Evolutionary conservation across 2,888 invertebrate species (phyloP).

Genomic region (Tetragonula carbonaria): DNA sequence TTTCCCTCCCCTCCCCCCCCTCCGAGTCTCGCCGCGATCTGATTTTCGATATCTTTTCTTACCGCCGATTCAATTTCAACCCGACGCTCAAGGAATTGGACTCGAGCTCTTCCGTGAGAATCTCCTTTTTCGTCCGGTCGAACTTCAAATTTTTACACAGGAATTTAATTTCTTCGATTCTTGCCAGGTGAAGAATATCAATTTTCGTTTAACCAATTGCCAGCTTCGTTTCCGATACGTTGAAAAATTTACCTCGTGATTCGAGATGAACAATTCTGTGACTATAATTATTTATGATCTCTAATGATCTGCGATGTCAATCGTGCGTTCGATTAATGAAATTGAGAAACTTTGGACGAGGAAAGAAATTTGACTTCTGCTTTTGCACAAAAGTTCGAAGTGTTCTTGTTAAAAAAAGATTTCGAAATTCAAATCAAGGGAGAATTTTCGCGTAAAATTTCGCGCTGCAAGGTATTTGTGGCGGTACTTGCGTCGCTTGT

Average conservation of each 20-base stretch:
- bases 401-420: too few species aligned
- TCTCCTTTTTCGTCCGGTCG: neutral
- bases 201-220: neutral
- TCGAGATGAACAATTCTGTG: too few species aligned
- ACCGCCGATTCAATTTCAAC: neutral
- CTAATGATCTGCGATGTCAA: too few species aligned
- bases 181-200: too few species aligned
- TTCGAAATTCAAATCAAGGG: neutral
- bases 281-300: too few species aligned
- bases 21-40: neutral
- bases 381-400: too few species aligned
- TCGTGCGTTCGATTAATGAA: too few species aligned
- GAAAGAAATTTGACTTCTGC: too few species aligned
- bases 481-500: conserved; percentile 8
- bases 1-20: too few species aligned
- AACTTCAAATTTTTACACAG: neutral
- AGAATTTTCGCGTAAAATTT: conserved; percentile 20
- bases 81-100: neutral
- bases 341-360: too few species aligned
- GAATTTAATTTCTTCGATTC: too few species aligned
- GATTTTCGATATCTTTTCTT: conserved; percentile 3
- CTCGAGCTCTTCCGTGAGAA: neutral
- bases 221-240: neutral
- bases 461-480: too few species aligned
- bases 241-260: neutral